Base-by-base conservation (phyloP, 53 echinoderm and acorn worm species). In the Echinarachnius parma region DNA sequence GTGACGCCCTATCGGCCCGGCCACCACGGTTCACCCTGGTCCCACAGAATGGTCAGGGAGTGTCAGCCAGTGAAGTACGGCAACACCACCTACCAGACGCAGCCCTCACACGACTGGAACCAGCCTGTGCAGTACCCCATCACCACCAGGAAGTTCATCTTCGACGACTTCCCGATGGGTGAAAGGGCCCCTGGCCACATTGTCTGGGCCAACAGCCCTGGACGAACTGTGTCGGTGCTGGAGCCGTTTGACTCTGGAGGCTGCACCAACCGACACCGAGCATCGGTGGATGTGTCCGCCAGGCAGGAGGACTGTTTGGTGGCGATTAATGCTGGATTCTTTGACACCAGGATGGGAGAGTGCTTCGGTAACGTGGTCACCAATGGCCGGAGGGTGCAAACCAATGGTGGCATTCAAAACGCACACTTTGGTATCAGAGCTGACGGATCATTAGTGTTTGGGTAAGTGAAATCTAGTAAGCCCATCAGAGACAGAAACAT, bases 391-490 rank as follows among this genome's bases (percentile, higher is more conserved):
- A 26, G 82, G 21, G 91, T 91, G 16, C 61, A 80, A 33, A 82
- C 87, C 44, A 80, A 50, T 28, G 81, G 77, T 31, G 96, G 96
- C 1, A 64, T 96, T 31, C 96, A 96, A 66, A 96, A 96, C 85
- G 96, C 96, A 26, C 91, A 96, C 50, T 96, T 96, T 80, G 96
- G 96, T 18, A 96, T 96, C 52, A 69, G 85, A 29, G 53, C 84
- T 26, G 79, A 96, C 77, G 96, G 96, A 2, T 80, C 88, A 4
- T 32, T 96, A 3, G 84, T 91, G 25, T 91, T 96, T 85, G 96
- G 96, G 96, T 96, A 66, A 84, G 82, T 26, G n/a, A n/a, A n/a
- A n/a, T n/a, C n/a, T n/a, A n/a, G n/a, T n/a, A n/a, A n/a, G n/a
- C n/a, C n/a, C n/a, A n/a, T n/a, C n/a, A n/a, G n/a, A n/a, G n/a